Conservation (phyloP, 1,140 invertebrate species). For the Ericerus pela region DNA sequence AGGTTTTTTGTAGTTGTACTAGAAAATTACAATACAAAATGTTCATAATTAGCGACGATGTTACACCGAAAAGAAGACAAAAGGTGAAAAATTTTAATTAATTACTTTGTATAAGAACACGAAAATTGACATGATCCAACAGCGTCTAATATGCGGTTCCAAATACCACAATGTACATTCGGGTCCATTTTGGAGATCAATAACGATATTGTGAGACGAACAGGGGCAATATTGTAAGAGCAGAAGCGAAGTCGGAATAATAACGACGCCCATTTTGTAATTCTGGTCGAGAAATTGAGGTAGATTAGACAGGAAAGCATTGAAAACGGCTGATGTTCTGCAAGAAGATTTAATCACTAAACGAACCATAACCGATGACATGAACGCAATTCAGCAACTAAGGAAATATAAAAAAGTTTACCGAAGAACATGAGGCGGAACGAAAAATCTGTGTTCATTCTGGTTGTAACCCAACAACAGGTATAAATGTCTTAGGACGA, state of each 20-base stretch:
- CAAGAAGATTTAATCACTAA: constrained; percentile 22
- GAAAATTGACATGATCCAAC: constrained; percentile 86
- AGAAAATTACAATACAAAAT: constrained; percentile 23
- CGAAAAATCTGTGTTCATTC: constrained; percentile 74
- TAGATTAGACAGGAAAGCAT: constrained; percentile 82
- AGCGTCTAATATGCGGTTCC: constrained; percentile 64
- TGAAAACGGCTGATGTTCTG: constrained; percentile 82
- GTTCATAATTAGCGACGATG: no score
- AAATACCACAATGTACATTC: constrained; percentile 76
- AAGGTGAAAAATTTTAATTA: constrained; percentile 8
- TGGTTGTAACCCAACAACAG: constrained; percentile 85
- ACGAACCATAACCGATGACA: not conserved
- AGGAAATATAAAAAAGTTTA: constrained; percentile 28
- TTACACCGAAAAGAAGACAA: not conserved
- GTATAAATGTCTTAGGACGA: constrained; percentile 84
- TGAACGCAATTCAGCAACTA: not conserved
- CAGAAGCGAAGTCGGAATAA: constrained; percentile 70
- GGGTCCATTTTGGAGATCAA: constrained; percentile 39
- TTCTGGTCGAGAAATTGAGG: constrained; percentile 90
- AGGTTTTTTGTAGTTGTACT: constrained; percentile 84
- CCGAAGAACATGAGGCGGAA: constrained; percentile 75
- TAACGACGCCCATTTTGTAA: constrained; percentile 70
- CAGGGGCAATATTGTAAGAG: constrained; percentile 79
- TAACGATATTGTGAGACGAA: constrained; percentile 40
- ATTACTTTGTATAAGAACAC: constrained; percentile 90